A percentile compares a stretch with the other conserved stretches of the same genome.
Evolutionary conservation across 1,140 invertebrate genomes (phyloP).

Genomic region (Trachymyrmex cornetzi): DNA sequence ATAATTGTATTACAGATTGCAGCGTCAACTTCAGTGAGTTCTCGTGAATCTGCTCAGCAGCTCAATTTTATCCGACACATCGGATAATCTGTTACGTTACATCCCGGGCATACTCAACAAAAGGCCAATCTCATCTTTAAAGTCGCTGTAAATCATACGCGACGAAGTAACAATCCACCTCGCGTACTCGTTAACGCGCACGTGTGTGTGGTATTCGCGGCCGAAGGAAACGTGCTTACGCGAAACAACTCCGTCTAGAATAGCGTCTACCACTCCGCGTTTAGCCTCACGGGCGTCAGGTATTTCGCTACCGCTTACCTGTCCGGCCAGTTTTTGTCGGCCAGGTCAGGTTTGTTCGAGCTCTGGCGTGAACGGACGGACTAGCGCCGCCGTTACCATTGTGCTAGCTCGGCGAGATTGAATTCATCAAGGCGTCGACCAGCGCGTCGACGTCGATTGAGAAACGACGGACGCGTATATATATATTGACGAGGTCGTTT

Average conservation of each 20-base stretch:
- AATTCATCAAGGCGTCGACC: conserved; percentile 24
- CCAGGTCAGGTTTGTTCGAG: conserved; percentile 29
- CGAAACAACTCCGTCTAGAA: conserved; percentile 39
- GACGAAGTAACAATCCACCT: conserved; percentile 23
- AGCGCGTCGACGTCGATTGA: not conserved
- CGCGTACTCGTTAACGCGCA: conserved; percentile 38
- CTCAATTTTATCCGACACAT: conserved; percentile 15
- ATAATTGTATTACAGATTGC: too few relatives aligned
- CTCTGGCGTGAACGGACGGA: not conserved
- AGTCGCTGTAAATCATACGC: conserved; percentile 52
- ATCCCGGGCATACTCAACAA: conserved; percentile 2
- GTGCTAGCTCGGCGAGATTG: not conserved
- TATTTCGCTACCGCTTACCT: conserved; percentile 51
- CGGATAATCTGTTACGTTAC: not conserved
- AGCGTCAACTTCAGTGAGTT: not conserved
- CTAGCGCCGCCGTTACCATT: conserved; percentile 33
- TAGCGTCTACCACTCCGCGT: conserved; percentile 38
- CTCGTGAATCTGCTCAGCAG: not conserved
- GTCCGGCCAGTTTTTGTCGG: conserved; percentile 51
- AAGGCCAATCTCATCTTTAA: conserved; percentile 43
- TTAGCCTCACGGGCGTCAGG: conserved; percentile 30
- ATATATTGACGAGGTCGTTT: conserved; percentile 22
- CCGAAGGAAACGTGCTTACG: conserved; percentile 15
- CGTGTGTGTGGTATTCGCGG: not conserved
- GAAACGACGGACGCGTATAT: not conserved